Conservation (phyloP, 2,113 vertebrate species). For the Bubalus kerabau region DNA sequence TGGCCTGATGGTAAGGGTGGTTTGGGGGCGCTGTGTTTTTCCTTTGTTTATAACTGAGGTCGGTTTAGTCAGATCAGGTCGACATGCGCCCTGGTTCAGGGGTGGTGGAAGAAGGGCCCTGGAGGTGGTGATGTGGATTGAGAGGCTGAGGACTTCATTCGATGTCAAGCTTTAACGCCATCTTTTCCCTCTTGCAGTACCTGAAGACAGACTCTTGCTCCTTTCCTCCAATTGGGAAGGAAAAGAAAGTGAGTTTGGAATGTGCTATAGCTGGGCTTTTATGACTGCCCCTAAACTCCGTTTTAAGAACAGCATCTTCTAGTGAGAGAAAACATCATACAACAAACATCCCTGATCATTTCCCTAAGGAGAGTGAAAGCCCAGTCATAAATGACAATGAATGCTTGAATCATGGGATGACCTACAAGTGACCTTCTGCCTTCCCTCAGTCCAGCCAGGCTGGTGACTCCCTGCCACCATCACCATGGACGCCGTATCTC, state of each 20-base stretch:
- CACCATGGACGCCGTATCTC: neutral
- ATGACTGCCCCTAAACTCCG: neutral
- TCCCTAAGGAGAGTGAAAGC: conserved; percentile 10
- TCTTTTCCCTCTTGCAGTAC: neutral
- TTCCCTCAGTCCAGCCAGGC: neutral
- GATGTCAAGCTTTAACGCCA: neutral
- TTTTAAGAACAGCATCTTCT: conserved; percentile 29
- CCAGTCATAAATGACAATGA: conserved; percentile 31
- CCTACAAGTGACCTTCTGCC: conserved; percentile 36
- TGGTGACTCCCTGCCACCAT: neutral
- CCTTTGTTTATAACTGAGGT: neutral
- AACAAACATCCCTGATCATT: conserved; percentile 25
- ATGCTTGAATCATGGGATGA: conserved; percentile 39
- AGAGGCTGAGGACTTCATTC: neutral
- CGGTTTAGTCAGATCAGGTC: neutral
- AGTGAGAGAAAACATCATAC: conserved; percentile 12
- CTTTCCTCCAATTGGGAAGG: neutral
- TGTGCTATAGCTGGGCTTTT: neutral
- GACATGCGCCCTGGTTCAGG: neutral
- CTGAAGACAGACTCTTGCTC: neutral
- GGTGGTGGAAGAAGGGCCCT: neutral
- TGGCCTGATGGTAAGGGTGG: neutral
- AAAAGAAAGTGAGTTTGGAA: conserved; percentile 27
- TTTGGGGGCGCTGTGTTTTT: neutral
- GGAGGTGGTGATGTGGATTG: neutral